Conservation (phyloP, 2,797 vertebrate genomes). For the Chromobotia macracanthus region DNA sequence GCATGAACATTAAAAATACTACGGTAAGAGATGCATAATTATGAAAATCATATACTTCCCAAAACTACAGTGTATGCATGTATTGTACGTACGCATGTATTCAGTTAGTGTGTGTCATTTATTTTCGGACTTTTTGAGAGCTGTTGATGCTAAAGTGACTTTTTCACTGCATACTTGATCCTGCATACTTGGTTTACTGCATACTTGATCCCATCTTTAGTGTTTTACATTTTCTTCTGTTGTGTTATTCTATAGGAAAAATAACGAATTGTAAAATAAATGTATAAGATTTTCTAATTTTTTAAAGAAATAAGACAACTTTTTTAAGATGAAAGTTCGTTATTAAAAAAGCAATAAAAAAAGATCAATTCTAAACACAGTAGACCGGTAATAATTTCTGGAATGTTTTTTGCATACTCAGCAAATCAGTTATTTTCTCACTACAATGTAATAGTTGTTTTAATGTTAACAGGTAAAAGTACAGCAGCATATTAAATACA, state of each 20-base stretch:
- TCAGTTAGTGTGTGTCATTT: constrained; percentile 71
- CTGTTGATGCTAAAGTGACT: constrained; percentile 63
- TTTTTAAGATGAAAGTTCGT: constrained; percentile 73
- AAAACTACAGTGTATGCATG: constrained; percentile 79
- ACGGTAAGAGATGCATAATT: constrained; percentile 70
- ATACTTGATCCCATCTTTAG: constrained; percentile 75
- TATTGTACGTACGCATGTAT: constrained; percentile 82
- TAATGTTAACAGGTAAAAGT: constrained; percentile 46
- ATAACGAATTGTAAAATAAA: constrained; percentile 74
- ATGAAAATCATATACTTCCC: constrained; percentile 71
- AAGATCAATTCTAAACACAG: constrained; percentile 69
- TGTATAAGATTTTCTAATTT: constrained; percentile 81
- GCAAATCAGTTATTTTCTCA: constrained; percentile 72
- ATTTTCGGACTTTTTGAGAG: constrained; percentile 62
- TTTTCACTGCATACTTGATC: constrained; percentile 74
- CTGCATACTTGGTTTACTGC: constrained; percentile 69
- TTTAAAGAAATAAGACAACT: constrained; percentile 71
- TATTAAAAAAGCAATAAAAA: constrained; percentile 69
- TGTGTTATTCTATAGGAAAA: constrained; percentile 60
- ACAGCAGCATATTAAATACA: background rate
- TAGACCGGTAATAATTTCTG: constrained; percentile 80
- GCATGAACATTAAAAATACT: constrained; percentile 72
- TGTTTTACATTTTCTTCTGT: constrained; percentile 56
- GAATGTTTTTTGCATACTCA: constrained; percentile 73
- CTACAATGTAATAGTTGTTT: constrained; percentile 64